Conservation (phyloP, 2,113 vertebrate species). For the Pteruthius melanotis region DNA sequence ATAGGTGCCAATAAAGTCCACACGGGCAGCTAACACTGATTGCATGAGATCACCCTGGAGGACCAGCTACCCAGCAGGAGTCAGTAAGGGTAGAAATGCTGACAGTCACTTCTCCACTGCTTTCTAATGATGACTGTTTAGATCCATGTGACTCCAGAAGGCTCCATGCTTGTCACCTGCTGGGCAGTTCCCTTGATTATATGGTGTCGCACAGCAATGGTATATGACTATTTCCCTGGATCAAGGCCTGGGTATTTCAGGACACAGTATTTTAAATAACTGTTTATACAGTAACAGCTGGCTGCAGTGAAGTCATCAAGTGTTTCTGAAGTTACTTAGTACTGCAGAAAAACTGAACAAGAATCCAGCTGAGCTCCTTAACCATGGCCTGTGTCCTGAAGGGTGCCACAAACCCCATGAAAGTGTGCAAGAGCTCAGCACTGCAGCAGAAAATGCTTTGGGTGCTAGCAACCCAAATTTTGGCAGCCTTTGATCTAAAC, state of each 20-base stretch:
- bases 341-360: not conserved
- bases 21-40: not conserved
- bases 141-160: not conserved
- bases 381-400: not conserved
- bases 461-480: not conserved
- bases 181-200: not conserved
- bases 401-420: not conserved
- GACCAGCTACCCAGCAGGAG: not conserved
- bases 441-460: not conserved
- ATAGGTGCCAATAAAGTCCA: not conserved
- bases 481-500: not conserved
- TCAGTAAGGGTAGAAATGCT: not conserved
- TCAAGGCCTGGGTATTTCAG: not conserved
- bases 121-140: not conserved
- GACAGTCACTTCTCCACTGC: not conserved
- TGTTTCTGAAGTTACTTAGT: not conserved
- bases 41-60: not conserved
- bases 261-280: not conserved
- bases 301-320: not conserved
- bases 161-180: not conserved
- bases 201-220: not conserved
- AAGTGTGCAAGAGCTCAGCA: not conserved
- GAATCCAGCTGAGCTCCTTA: not conserved
- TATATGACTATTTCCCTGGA: not conserved
- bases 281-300: not conserved